phyloP scores from a whole-genome alignment of 53 echinoderm and acorn worm genomes.

The Zoroaster sp. region DNA sequence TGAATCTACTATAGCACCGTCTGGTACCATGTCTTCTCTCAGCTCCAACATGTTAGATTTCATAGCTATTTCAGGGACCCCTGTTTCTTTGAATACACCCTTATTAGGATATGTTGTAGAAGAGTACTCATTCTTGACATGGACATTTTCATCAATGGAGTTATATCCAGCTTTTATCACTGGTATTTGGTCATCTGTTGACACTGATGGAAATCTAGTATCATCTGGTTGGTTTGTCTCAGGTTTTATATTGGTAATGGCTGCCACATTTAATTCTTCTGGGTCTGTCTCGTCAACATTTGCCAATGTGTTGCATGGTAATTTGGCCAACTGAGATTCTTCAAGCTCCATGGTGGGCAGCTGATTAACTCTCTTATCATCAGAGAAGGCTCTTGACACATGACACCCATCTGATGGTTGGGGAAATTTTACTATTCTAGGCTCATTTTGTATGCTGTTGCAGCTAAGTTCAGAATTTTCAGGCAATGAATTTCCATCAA shows the following conservation, averaged over 20 bases:
- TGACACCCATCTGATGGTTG: too few relatives aligned
- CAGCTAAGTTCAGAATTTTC: neutral
- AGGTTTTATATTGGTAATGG: neutral
- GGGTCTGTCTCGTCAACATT: too few relatives aligned
- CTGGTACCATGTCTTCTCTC: constrained; percentile 56
- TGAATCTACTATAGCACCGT: constrained; percentile 30
- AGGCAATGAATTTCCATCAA: neutral
- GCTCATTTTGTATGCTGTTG: too few relatives aligned
- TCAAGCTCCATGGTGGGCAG: neutral
- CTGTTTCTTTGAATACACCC: neutral
- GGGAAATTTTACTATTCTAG: too few relatives aligned
- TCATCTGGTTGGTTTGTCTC: neutral
- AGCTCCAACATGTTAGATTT: constrained; percentile 1
- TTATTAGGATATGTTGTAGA: too few relatives aligned
- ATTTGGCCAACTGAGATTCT: neutral
- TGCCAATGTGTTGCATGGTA: too few relatives aligned
- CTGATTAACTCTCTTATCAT: neutral
- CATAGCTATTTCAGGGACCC: neutral
- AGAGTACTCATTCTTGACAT: too few relatives aligned
- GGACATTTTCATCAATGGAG: too few relatives aligned
- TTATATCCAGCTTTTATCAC: too few relatives aligned
- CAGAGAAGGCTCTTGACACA: too few relatives aligned
- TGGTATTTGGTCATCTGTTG: neutral
- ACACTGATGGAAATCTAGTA: neutral
- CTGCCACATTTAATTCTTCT: too few relatives aligned